Percentiles rank a stretch among this genome's conserved stretches.
Evolutionary conservation across 2,113 vertebrate species (phyloP).

Genomic region (Leucoraja erinaceus): DNA sequence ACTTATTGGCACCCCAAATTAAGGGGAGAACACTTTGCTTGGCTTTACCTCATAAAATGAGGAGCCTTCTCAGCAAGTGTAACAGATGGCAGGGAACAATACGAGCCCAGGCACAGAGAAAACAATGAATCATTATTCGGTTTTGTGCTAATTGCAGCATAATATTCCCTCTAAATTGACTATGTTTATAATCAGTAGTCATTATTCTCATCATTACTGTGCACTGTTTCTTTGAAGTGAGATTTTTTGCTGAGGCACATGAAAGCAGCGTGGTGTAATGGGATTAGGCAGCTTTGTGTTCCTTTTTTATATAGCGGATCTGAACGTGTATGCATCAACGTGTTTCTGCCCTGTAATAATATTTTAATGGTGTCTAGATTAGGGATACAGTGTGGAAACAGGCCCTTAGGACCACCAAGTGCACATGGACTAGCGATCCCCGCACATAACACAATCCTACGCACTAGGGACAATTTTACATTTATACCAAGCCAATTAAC

Average conservation of each 20-base stretch:
- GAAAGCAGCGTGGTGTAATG: background rate
- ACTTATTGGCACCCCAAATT: too few relatives aligned
- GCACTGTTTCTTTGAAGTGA: background rate
- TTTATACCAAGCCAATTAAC: too few relatives aligned
- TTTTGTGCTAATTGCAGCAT: background rate
- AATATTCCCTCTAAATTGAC: background rate
- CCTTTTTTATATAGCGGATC: background rate
- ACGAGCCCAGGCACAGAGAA: too few relatives aligned
- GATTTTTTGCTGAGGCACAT: background rate
- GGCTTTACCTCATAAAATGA: too few relatives aligned
- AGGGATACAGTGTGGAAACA: too few relatives aligned
- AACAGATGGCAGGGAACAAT: too few relatives aligned
- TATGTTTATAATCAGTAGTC: background rate
- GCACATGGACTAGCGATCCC: too few relatives aligned
- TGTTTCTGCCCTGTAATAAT: background rate
- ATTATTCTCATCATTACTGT: slow-evolving; percentile 18
- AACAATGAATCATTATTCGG: background rate
- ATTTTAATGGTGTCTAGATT: background rate
- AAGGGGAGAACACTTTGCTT: too few relatives aligned
- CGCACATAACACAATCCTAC: too few relatives aligned
- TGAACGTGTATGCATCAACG: background rate
- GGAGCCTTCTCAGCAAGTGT: too few relatives aligned
- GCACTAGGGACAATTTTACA: too few relatives aligned
- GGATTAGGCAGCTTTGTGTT: slow-evolving; percentile 16
- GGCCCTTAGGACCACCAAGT: too few relatives aligned